Evolutionary conservation across 2,797 vertebrate genomes (phyloP), one percentile per base, ranked within the genome.

Genomic region (Notamacropus eugenii): DNA sequence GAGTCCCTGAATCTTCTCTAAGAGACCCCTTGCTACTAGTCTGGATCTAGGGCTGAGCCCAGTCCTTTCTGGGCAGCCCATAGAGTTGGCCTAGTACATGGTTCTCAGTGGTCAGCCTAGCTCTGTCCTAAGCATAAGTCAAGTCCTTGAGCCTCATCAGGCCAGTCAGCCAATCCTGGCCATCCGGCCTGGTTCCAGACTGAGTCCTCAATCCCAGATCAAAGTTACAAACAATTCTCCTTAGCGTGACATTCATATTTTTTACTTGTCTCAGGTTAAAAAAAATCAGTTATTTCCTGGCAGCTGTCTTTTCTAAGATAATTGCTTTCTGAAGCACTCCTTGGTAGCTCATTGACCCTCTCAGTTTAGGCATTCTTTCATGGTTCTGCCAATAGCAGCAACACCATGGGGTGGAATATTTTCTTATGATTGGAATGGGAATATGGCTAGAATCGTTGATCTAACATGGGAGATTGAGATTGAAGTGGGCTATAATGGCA

Each of bases 211-310:
- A 4, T 82, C 22, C 40, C 40, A 50, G 8, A 87, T 87, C 40
- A 87, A 87, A 50, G 40, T 87, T 50, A 87, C 46, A 92, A 97
- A 57, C 29, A 82, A 62, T 40, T 92, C 90, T 16, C 95, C 27
- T 52, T 93, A 87, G 8, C 40, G 59, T 55, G 28, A 22, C 4
- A 92, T 90, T 93, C 74, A 57, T 34, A 1, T 34, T 91, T 96
- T 91, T 95, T 4, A 91, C 50, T 40, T 91, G 34, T 91, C 50
- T 94, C 54, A 93, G 62, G 40, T 50, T 96, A 95, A 95, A 19
- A 90, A 54, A 54, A 55, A 55, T 55, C 19, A 19, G 59, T 92
- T 93, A 94, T 93, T 93, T 27, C 40, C 56, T 34, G 29, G 40
- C 28, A 91, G 58, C 90, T 95, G 24, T 9, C 29, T 92, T 93